Conservation (phyloP, 2,888 invertebrate species). For the Drosophila neonasuta region DNA sequence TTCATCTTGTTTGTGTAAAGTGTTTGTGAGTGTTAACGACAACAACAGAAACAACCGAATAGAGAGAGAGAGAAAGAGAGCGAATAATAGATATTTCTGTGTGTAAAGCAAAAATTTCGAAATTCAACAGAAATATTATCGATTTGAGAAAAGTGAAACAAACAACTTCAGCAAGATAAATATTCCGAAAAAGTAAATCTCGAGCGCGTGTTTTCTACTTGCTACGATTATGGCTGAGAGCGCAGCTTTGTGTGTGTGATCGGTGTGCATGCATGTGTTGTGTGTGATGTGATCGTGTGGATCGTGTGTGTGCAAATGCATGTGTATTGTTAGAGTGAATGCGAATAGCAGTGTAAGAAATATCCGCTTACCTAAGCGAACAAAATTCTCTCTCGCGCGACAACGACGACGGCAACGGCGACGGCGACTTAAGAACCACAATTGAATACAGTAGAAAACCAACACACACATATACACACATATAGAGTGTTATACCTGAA, state of each 20-base stretch:
- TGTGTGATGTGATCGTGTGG: conserved; percentile 36
- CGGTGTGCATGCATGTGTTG: conserved; percentile 39
- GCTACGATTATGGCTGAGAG: conserved; percentile 49
- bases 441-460: conserved; percentile 47
- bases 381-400: conserved; percentile 63
- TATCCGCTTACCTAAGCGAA: conserved; percentile 77
- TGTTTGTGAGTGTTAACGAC: conserved; percentile 32
- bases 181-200: conserved; percentile 28
- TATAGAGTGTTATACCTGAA: conserved; percentile 24
- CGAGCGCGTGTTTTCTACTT: conserved; percentile 47
- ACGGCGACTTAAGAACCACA: conserved; percentile 56
- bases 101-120: conserved; percentile 34
- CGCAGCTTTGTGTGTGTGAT: conserved; percentile 30
- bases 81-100: conserved; percentile 33
- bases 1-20: conserved; percentile 52
- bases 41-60: conserved; percentile 6
- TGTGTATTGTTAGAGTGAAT: conserved; percentile 55
- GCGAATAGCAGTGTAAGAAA: conserved; percentile 61
- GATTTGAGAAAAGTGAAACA: neutral
- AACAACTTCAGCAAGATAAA: conserved; percentile 12
- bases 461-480: conserved; percentile 35
- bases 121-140: conserved; percentile 9
- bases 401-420: conserved; percentile 17
- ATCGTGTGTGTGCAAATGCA: conserved; percentile 35
- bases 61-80: conserved; percentile 26